Percentiles rank a stretch among this genome's conserved stretches.
These are phyloP conservation scores for Cheilosia vernalis DNA, from an alignment of 2,888 invertebrate species.

Conservation along the genomic window DNA sequence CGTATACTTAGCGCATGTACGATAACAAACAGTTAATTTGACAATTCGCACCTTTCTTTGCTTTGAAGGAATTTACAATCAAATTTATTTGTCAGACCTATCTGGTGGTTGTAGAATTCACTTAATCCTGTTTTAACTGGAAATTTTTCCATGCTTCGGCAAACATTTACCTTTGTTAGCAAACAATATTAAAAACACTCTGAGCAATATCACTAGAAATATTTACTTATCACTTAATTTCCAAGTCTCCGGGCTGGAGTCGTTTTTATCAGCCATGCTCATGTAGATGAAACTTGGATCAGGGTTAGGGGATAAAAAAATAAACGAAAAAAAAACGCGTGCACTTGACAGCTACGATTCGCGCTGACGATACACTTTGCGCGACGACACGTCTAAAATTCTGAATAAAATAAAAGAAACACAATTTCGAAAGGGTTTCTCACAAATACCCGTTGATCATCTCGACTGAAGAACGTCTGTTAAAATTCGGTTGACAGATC, in stretches of 20 bases:
- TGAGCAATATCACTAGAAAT: neutral
- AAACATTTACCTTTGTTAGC: constrained; percentile 21
- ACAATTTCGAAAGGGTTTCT: constrained; percentile 7
- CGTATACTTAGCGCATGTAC: constrained; percentile 1
- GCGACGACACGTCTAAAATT: constrained; percentile 7
- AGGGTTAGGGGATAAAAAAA: neutral
- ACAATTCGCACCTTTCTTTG: constrained; percentile 37
- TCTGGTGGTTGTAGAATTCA: neutral
- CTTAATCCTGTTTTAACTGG: constrained; percentile 26
- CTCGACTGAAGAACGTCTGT: neutral
- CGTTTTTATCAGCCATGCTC: constrained; percentile 53
- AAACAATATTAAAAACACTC: neutral
- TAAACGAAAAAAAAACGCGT: neutral
- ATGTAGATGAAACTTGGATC: constrained; percentile 32
- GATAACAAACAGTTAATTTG: constrained; percentile 30
- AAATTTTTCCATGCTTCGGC: constrained; percentile 24
- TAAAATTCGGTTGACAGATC: constrained; percentile 18
- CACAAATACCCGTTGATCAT: constrained; percentile 32
- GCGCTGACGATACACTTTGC: constrained; percentile 17
- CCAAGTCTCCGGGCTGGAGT: constrained; percentile 52
- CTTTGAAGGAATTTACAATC: neutral
- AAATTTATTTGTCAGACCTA: constrained; percentile 1
- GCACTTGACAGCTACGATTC: neutral
- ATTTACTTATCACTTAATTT: constrained; percentile 49
- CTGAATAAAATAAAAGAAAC: constrained; percentile 4